Percentiles rank a stretch among this genome's conserved stretches.
Conservation (phyloP, 2,113 vertebrate species). For the Peromyscus leucopus region DNA sequence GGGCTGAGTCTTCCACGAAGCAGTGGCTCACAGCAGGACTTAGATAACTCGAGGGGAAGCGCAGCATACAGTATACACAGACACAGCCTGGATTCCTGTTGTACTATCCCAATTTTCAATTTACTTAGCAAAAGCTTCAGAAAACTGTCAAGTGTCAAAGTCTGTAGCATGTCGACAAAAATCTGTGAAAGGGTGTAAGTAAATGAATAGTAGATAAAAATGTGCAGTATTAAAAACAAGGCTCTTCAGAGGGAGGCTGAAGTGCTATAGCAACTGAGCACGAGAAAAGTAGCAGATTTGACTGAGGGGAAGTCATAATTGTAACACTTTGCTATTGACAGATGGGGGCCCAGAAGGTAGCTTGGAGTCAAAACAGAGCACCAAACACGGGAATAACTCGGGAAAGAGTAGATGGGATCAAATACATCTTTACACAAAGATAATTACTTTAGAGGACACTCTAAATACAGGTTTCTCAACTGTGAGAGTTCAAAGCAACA, state of each 20-base stretch:
- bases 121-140: constrained; percentile 81
- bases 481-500: constrained; percentile 75
- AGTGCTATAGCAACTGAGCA: constrained; percentile 81
- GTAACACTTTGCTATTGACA: constrained; percentile 82
- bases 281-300: constrained; percentile 80
- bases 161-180: constrained; percentile 81
- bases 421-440: constrained; percentile 82
- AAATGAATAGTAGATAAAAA: constrained; percentile 76
- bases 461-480: constrained; percentile 74
- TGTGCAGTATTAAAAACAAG: constrained; percentile 84
- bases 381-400: constrained; percentile 80
- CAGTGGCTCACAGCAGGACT: constrained; percentile 61
- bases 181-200: constrained; percentile 77
- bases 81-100: constrained; percentile 77
- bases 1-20: neutral
- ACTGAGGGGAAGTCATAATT: constrained; percentile 80
- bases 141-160: constrained; percentile 85
- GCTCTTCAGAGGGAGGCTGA: constrained; percentile 71
- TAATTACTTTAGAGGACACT: constrained; percentile 78
- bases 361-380: constrained; percentile 85
- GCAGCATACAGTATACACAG: neutral
- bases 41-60: constrained; percentile 63
- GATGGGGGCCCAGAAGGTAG: constrained; percentile 82
- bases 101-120: constrained; percentile 81
- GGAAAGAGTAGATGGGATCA: constrained; percentile 78